Conservation (phyloP, 2,888 invertebrate genomes). For the Rhingia campestris region DNA sequence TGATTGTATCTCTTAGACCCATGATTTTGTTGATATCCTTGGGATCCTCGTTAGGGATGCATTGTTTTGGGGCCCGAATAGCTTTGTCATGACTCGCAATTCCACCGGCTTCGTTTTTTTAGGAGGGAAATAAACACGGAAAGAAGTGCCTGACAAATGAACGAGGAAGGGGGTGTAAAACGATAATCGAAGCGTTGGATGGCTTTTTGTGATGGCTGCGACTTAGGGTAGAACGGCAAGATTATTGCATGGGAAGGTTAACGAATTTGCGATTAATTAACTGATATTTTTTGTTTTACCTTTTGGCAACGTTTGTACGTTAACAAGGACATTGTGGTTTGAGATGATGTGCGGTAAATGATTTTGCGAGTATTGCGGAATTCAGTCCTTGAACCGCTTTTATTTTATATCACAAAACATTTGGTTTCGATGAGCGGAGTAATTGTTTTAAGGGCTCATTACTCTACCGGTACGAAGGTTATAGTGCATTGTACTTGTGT, state of each 20-base stretch:
- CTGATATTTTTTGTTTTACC: conserved; percentile 52
- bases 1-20: conserved; percentile 12
- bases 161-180: conserved; percentile 21
- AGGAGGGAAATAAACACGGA: conserved; percentile 34
- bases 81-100: conserved; percentile 25
- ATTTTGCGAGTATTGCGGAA: conserved; percentile 27
- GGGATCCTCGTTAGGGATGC: conserved; percentile 19
- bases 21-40: neutral
- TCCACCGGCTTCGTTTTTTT: conserved; percentile 8
- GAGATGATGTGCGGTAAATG: neutral
- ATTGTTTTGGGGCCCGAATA: conserved; percentile 19
- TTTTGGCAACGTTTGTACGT: conserved; percentile 35
- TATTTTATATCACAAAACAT: neutral
- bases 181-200: conserved; percentile 19
- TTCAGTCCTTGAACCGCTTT: conserved; percentile 8
- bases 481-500: neutral
- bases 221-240: conserved; percentile 2
- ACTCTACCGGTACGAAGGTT: conserved; percentile 42
- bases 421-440: conserved; percentile 49
- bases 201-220: conserved; percentile 22
- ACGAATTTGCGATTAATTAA: conserved; percentile 66
- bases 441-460: conserved; percentile 60
- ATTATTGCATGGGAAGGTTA: conserved; percentile 21
- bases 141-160: neutral
- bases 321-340: neutral